Conservation (phyloP, 2,113 vertebrate genomes). For the Cyanistes caeruleus region DNA sequence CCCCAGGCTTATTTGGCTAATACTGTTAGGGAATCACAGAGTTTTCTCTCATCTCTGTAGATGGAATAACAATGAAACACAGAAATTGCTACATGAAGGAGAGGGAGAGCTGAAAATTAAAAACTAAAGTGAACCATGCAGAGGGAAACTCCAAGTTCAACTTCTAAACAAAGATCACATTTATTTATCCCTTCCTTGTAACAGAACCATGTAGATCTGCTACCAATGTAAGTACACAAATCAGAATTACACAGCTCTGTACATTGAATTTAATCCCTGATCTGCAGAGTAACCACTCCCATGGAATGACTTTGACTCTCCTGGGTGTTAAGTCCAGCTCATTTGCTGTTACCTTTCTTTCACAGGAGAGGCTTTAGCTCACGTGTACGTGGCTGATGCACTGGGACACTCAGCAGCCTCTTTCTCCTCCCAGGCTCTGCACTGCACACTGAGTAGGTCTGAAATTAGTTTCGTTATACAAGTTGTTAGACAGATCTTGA, state of each 20-base stretch:
- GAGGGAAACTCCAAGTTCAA: background rate
- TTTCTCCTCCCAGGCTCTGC: background rate
- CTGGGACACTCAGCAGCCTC: background rate
- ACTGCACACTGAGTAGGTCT: background rate
- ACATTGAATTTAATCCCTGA: background rate
- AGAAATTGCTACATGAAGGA: conserved; percentile 1
- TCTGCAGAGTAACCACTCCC: background rate
- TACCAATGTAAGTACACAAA: background rate
- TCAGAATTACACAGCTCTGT: background rate
- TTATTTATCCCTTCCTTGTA: background rate
- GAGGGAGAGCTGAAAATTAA: background rate
- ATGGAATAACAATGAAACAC: conserved; percentile 4
- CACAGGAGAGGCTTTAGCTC: background rate
- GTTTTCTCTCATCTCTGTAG: background rate
- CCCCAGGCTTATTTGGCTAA: background rate
- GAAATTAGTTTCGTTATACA: background rate
- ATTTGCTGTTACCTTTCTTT: background rate
- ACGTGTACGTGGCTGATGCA: background rate
- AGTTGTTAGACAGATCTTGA: background rate
- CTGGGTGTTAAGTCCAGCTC: background rate
- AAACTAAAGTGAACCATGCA: background rate
- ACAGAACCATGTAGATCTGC: background rate
- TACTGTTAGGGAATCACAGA: background rate
- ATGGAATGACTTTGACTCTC: background rate
- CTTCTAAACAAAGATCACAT: background rate